Evolutionary conservation across 92 coral and sea anemone species (phyloP).

Genomic region (Metridium senile): DNA sequence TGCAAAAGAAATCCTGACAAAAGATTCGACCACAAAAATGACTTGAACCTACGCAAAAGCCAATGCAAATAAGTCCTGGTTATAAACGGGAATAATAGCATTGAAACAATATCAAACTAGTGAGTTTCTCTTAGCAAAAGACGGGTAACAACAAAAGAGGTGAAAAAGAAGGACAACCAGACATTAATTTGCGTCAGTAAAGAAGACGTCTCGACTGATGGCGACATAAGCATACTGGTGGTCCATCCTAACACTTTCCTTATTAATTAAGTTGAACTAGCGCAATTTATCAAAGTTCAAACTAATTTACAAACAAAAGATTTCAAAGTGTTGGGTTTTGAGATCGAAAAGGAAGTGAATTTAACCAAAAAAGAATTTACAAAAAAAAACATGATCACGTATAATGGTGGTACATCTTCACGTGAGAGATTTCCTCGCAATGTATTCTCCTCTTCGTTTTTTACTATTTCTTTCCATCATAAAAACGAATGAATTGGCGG

Average conservation of each 20-base stretch:
- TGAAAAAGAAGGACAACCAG: background rate
- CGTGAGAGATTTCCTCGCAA: too few species aligned
- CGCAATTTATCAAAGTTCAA: background rate
- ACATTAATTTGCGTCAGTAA: background rate
- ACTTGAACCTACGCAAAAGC: background rate
- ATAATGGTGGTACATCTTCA: too few species aligned
- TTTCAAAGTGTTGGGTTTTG: background rate
- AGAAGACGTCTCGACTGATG: background rate
- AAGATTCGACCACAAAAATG: background rate
- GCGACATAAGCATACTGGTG: background rate
- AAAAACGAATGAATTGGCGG: too few species aligned
- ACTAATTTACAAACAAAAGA: slow-evolving; percentile 8
- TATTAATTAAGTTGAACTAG: slow-evolving; percentile 1
- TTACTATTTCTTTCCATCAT: too few species aligned
- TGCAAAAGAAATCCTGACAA: background rate
- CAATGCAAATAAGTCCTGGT: background rate
- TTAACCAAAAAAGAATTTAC: background rate
- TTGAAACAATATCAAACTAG: background rate
- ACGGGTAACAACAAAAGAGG: background rate
- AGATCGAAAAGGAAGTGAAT: background rate
- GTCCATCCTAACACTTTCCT: background rate
- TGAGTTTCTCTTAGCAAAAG: background rate
- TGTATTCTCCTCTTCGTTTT: too few species aligned
- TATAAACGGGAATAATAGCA: background rate
- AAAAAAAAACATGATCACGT: too few species aligned